Percentiles rank a stretch among this genome's conserved stretches.
Evolutionary conservation across 2,888 invertebrate genomes (phyloP).

Genomic region (Drosophila incognita): DNA sequence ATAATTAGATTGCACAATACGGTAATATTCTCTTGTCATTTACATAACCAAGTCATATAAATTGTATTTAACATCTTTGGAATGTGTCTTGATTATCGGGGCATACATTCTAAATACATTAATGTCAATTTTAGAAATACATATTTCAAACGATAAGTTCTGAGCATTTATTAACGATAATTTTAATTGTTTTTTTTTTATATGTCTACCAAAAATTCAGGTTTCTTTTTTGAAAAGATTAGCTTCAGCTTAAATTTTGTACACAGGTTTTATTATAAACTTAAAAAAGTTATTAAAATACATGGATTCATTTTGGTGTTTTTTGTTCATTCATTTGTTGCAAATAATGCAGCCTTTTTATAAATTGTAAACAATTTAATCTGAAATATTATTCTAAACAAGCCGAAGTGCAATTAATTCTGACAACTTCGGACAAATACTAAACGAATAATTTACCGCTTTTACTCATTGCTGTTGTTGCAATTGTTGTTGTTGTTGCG

Average conservation of each 20-base stretch:
- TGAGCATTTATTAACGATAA: not conserved
- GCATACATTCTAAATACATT: not conserved
- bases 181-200: not conserved
- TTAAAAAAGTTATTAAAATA: not conserved
- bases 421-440: constrained; percentile 12
- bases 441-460: constrained; percentile 21
- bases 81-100: constrained; percentile 1
- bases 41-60: not conserved
- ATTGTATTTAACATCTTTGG: not conserved
- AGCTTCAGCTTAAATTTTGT: not conserved
- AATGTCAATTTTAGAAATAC: not conserved
- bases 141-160: not conserved
- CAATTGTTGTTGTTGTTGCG: constrained; percentile 17
- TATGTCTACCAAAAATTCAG: not conserved
- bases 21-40: not conserved
- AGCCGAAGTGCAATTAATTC: constrained; percentile 4
- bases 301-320: not conserved
- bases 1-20: constrained; percentile 1
- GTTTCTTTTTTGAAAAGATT: not conserved
- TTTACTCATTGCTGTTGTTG: constrained; percentile 7
- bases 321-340: not conserved
- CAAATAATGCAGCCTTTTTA: not conserved
- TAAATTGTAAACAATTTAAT: not conserved
- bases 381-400: not conserved
- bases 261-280: not conserved